A percentile compares a stretch with the other conserved stretches of the same genome.
phyloP scores from a whole-genome alignment of 2,113 vertebrate genomes.

The Mirounga angustirostris region DNA sequence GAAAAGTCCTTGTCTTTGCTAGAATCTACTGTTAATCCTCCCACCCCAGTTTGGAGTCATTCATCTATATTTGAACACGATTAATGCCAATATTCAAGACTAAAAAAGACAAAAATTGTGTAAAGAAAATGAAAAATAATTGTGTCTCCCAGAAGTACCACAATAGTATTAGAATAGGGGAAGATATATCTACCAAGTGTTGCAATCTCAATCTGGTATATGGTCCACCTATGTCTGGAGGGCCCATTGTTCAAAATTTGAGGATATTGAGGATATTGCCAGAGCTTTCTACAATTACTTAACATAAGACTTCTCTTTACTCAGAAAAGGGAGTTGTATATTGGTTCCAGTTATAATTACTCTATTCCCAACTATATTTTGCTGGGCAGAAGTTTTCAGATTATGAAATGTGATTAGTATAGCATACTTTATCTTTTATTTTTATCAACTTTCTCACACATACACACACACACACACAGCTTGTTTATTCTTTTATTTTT shows the following conservation, averaged over 20 bases:
- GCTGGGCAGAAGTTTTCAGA: background rate
- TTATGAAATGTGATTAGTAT: background rate
- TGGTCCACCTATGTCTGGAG: background rate
- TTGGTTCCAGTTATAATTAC: background rate
- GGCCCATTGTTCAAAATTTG: background rate
- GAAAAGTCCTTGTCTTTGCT: background rate
- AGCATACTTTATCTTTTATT: background rate
- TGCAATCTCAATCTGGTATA: accelerated
- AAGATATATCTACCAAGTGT: background rate
- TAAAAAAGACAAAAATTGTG: background rate
- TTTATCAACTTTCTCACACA: background rate
- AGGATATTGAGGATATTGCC: background rate
- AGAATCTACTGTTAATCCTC: background rate
- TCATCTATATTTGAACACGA: background rate
- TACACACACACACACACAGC: background rate
- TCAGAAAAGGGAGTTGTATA: background rate
- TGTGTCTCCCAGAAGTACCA: background rate
- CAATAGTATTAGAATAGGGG: background rate
- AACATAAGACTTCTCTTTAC: background rate
- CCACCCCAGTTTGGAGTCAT: background rate
- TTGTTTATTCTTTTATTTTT: background rate
- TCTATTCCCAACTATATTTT: background rate
- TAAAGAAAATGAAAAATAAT: background rate
- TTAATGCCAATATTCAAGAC: background rate
- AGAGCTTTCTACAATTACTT: background rate